Conservation (phyloP, 2,113 vertebrate species). For the Pithys albifrons region DNA sequence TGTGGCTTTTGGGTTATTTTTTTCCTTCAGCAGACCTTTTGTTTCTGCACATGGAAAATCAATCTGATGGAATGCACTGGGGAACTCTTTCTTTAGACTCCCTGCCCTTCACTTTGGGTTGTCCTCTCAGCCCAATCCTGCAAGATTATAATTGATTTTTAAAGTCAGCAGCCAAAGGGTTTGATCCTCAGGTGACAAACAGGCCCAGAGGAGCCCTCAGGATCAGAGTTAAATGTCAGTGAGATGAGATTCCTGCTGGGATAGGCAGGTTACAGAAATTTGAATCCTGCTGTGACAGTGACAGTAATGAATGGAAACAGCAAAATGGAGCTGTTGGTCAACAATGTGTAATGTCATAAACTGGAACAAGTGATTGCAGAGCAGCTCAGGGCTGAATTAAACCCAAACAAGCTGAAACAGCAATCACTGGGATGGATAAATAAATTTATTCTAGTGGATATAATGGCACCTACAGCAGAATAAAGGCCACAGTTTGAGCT, state of each 20-base stretch:
- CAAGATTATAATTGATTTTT: conserved; percentile 60
- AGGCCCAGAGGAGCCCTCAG: conserved; percentile 17
- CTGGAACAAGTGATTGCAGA: conserved; percentile 1
- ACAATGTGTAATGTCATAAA: conserved; percentile 27
- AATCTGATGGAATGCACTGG: not conserved
- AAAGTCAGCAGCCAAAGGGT: conserved; percentile 37
- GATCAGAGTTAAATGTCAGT: conserved; percentile 49
- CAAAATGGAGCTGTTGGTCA: conserved; percentile 51
- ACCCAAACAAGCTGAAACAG: conserved; percentile 20
- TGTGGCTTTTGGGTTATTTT: not conserved
- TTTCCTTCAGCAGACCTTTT: not conserved
- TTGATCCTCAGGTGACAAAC: conserved; percentile 48
- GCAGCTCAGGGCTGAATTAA: conserved; percentile 6
- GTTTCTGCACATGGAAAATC: conserved; percentile 25
- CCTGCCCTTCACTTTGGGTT: conserved; percentile 37
- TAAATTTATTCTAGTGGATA: not conserved
- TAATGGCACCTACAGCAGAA: not conserved
- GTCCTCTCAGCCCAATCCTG: conserved; percentile 43
- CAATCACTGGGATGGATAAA: not conserved
- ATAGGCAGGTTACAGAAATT: conserved; percentile 46
- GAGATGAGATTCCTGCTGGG: conserved; percentile 27
- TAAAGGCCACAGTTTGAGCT: not conserved
- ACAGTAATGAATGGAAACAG: conserved; percentile 56
- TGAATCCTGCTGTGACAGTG: conserved; percentile 19
- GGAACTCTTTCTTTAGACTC: not conserved